Evolutionary conservation across 2,888 invertebrate species (phyloP), one percentile per base, ranked within the genome.

Genomic region (Caenorhabditis sulstoni): DNA sequence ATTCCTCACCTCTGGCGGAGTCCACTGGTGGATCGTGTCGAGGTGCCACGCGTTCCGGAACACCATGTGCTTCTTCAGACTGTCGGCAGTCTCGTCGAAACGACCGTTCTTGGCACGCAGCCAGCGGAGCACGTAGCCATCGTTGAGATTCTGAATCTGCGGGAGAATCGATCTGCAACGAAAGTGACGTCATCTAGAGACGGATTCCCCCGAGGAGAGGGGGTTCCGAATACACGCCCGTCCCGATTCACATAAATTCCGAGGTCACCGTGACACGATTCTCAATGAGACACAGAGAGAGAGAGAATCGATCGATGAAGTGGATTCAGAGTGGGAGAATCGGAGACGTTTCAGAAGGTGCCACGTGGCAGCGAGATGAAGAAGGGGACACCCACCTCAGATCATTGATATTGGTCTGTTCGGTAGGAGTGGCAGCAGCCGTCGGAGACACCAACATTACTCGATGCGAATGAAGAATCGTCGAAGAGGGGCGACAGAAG

Each of bases 31-130:
- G 58, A 90, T 86, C 9, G 73, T 80, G 73, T 90, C 89, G 35
- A 90, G 64, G 39, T 87, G 82, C 89, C 89, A 90, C 16, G 90
- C 90, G 52, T 87, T 89, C 18, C 90, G 74, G 76, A 90, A 90
- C 7, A 85, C 75, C 23, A 87, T 73, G 73, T 89, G 88, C 73
- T 90, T 89, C 79, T 82, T 85, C 66, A 89, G 64, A 12, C 83
- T 85, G 23, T 88, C 87, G 12, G 86, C 88, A 1, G 88, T 85
- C 58, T 87, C 86, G 62, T 90, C 88, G 65, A 89, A 88, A 22
- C 79, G 68, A 18, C 64, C 71, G 3, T 66, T 58, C 20, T 81
- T 77, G 22, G 76, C 75, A 29, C 82, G 79, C 1, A 81, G 70
- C 85, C 83, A 85, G 62, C 85, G 79, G 20, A 86, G 79, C 20